A percentile compares a stretch with the other conserved stretches of the same genome.
Evolutionary conservation across 2,113 vertebrate species (phyloP).

Genomic region (Nipponia nippon): DNA sequence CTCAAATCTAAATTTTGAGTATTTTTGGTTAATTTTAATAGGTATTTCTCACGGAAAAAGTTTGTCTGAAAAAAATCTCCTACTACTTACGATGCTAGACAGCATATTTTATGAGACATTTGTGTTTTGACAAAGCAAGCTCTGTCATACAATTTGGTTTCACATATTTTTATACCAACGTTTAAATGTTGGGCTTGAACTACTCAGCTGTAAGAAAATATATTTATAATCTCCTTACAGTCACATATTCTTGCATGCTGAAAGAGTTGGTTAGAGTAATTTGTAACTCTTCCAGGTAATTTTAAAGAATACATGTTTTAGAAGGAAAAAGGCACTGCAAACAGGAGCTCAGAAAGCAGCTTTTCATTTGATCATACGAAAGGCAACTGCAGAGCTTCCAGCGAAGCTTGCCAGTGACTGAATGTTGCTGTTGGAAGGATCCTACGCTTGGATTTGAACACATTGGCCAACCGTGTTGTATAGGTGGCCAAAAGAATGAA

Average conservation of each 20-base stretch:
- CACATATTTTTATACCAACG: constrained; percentile 46
- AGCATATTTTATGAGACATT: constrained; percentile 54
- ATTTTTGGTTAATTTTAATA: background rate
- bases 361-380: background rate
- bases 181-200: constrained; percentile 51
- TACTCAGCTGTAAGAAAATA: constrained; percentile 53
- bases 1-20: background rate
- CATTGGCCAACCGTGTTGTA: background rate
- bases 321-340: background rate
- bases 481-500: constrained; percentile 41
- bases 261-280: background rate
- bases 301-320: background rate
- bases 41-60: background rate
- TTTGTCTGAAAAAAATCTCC: background rate
- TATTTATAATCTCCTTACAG: constrained; percentile 36
- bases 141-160: constrained; percentile 60
- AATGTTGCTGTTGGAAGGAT: constrained; percentile 34
- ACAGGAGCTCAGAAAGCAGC: background rate
- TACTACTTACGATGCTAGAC: constrained; percentile 21
- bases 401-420: background rate
- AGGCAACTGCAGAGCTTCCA: background rate
- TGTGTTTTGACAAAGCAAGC: constrained; percentile 64
- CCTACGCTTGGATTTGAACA: background rate
- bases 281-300: constrained; percentile 25
- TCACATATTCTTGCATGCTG: background rate